Evolutionary conservation across 2,113 vertebrate genomes (phyloP).

Genomic region (Sebastes schlegelii): DNA sequence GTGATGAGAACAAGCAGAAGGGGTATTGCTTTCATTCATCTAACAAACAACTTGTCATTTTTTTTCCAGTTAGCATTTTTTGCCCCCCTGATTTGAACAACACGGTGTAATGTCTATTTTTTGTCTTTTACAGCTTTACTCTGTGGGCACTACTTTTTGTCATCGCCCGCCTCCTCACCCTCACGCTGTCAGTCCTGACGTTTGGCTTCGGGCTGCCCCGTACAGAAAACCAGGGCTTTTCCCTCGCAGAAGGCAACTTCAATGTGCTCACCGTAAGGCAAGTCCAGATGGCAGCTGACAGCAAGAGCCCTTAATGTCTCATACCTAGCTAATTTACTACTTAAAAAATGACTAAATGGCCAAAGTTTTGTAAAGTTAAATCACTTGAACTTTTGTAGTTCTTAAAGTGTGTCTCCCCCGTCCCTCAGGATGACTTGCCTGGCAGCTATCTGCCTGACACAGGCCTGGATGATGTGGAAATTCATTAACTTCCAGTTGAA

Average conservation of each 20-base stretch:
- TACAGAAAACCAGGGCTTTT: slow-evolving; percentile 86
- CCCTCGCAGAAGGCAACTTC: slow-evolving; percentile 86
- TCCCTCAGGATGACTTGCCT: slow-evolving; percentile 86
- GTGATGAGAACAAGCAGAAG: slow-evolving; percentile 90
- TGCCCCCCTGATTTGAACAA: not conserved
- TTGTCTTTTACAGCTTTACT: slow-evolving; percentile 81
- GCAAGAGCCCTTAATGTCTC: not conserved
- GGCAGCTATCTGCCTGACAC: slow-evolving; percentile 87
- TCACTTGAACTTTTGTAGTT: not conserved
- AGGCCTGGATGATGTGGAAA: slow-evolving; percentile 94
- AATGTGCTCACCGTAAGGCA: slow-evolving; percentile 87
- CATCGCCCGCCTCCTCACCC: slow-evolving; percentile 87
- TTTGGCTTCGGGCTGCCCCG: slow-evolving; percentile 89
- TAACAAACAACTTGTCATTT: not conserved
- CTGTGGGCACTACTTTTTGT: slow-evolving; percentile 89
- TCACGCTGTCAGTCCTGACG: slow-evolving; percentile 88
- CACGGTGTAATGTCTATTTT: not conserved
- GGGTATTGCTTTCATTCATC: slow-evolving; percentile 74
- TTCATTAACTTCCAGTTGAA: slow-evolving; percentile 91
- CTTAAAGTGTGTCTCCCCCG: not conserved
- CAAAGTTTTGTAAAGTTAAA: slow-evolving; percentile 2
- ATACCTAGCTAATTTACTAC: not conserved
- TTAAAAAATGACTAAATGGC: not conserved
- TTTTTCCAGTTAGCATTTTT: not conserved
- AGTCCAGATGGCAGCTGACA: slow-evolving; percentile 16